These are phyloP conservation scores for Orchesella cincta DNA, from an alignment of 1,140 invertebrate species.

Conservation along the genomic window DNA sequence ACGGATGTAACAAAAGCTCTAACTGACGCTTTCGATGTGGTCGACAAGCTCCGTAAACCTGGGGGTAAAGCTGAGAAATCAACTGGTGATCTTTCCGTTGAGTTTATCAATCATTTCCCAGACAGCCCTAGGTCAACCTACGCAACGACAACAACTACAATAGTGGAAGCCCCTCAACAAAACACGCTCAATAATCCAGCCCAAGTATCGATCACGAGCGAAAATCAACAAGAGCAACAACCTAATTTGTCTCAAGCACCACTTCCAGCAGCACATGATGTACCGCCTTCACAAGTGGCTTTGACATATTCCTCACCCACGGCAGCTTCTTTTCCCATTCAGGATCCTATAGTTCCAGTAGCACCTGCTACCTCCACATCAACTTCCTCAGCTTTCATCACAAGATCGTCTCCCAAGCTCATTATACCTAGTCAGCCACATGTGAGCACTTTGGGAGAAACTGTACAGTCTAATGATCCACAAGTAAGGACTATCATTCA, in stretches of 20 bases:
- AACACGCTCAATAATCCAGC: not conserved
- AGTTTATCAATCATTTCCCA: constrained; percentile 13
- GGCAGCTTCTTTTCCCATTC: no score
- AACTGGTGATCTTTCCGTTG: not conserved
- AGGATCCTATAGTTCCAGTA: not conserved
- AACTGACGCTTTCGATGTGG: not conserved
- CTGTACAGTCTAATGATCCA: not conserved
- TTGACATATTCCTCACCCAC: no score
- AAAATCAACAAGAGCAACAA: not conserved
- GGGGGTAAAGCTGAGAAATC: not conserved
- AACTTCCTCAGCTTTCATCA: not conserved
- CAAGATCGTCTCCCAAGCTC: not conserved
- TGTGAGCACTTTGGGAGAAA: not conserved
- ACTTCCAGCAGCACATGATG: not conserved
- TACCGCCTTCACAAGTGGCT: not conserved
- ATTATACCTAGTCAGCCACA: constrained; percentile 13
- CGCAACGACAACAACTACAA: not conserved
- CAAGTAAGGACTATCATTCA: constrained; percentile 7
- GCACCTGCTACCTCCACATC: not conserved
- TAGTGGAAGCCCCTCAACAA: constrained; percentile 2
- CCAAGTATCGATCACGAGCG: not conserved
- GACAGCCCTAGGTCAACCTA: not conserved
- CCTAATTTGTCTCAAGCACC: no score
- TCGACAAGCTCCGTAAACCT: not conserved
- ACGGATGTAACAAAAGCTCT: constrained; percentile 14